Evolutionary conservation across 1,140 invertebrate species (phyloP), one percentile per base, ranked within the genome.

Genomic region (Hormaphis cornu): DNA sequence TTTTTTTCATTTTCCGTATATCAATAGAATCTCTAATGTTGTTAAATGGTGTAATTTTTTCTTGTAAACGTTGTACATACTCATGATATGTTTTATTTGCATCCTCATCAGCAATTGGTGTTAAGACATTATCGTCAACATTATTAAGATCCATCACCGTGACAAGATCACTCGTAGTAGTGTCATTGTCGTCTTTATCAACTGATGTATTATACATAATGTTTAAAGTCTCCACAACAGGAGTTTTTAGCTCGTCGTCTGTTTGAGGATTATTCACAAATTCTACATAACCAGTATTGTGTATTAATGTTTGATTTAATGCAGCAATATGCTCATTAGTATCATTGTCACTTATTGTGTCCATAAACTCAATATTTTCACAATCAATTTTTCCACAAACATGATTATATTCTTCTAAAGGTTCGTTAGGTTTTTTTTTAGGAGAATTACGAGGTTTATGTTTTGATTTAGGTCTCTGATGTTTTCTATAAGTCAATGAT

Each of bases 1-100:
- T 44, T 40, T 72, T 73, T 48, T 83, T 80, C 2, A 85, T 84
- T 75, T 87, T 88, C 69, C 84, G 78, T 0, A 87, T 78, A 74
- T 88, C 87, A 30, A 88, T 83, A 0, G 86, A 87, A 75, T 88
- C 86, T 74, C 84, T 82, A 1, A 81, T 84, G 73, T 86, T 88
- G 53, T 84, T 84, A 70, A 89, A 89, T 72, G 88, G 86, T 3
- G 86, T 83, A 52, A 87, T 85, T 75, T 86, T 82, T 26, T 84
- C 86, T 74, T 88, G 84, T 26, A 89, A 74, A 24, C 84, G 78
- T 71, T 86, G 83, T 3, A 87, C 85, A 72, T 87, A 87, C 70
- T 86, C 84, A 53, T 84, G 76, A 73, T 86, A 87, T 59, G 74
- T 73, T 69, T 74, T 69, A 52, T 54, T 71, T 7, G 59, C 26